phyloP scores from a whole-genome alignment of 2,888 invertebrate species.

The Aquatica leii region DNA sequence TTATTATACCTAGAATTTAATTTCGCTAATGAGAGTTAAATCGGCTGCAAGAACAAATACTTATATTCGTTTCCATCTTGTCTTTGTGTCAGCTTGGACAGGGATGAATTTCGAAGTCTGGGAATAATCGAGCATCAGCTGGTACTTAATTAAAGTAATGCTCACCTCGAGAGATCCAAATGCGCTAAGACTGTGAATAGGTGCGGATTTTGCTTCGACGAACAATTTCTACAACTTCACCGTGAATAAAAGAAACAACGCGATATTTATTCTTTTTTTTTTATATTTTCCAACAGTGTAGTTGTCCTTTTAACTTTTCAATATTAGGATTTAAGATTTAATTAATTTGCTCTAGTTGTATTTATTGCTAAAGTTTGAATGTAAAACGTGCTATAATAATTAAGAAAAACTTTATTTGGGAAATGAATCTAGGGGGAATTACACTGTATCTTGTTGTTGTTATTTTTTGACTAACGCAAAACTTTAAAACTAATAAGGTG shows the following conservation, averaged over 20 bases:
- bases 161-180: slow-evolving; percentile 47
- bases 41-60: slow-evolving; percentile 45
- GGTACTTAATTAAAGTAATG: slow-evolving; percentile 59
- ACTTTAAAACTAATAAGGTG: too few relatives aligned
- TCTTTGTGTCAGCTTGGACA: slow-evolving; percentile 51
- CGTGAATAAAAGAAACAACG: slow-evolving; percentile 13
- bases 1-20: slow-evolving; percentile 38
- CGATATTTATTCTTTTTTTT: slow-evolving; percentile 15
- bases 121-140: slow-evolving; percentile 57
- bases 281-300: slow-evolving; percentile 8
- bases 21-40: slow-evolving; percentile 41
- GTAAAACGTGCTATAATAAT: too few relatives aligned
- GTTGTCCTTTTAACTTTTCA: slow-evolving; percentile 16
- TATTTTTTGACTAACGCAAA: too few relatives aligned
- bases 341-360: slow-evolving; percentile 15
- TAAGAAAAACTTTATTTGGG: too few relatives aligned
- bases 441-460: too few relatives aligned
- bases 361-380: not conserved
- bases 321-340: slow-evolving; percentile 20
- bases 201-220: slow-evolving; percentile 23
- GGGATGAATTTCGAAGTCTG: slow-evolving; percentile 49
- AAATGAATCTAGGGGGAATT: too few relatives aligned
- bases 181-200: slow-evolving; percentile 41
- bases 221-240: slow-evolving; percentile 16
- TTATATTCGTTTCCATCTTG: slow-evolving; percentile 54